phyloP scores from a whole-genome alignment of 2,113 vertebrate species.

The Mesocricetus auratus region DNA sequence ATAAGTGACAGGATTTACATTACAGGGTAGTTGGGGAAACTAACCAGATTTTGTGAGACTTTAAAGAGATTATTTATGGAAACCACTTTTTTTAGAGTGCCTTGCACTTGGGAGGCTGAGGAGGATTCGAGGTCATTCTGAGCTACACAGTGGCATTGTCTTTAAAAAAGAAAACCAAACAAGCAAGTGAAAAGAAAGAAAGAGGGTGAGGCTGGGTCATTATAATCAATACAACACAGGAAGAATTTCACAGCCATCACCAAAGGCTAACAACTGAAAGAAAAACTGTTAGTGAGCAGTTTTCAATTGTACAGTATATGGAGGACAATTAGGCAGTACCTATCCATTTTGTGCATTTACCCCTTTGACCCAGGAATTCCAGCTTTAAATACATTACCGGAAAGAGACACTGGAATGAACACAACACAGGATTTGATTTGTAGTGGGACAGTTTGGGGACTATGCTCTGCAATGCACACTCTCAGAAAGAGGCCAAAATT shows the following conservation, averaged over 20 bases:
- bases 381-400: background rate
- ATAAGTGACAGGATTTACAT: background rate
- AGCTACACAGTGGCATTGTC: background rate
- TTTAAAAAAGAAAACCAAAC: background rate
- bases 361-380: background rate
- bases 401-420: background rate
- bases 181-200: background rate
- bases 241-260: background rate
- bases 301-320: background rate
- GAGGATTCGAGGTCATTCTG: background rate
- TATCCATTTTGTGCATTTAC: background rate
- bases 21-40: too few relatives aligned
- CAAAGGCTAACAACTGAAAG: background rate
- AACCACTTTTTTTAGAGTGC: background rate
- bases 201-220: background rate
- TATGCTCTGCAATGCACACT: background rate
- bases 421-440: background rate
- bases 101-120: background rate
- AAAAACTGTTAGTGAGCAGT: background rate
- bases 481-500: background rate
- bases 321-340: background rate
- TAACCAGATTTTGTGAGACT: background rate
- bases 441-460: background rate
- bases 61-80: background rate
- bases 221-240: background rate